Base-by-base conservation (phyloP, 2,113 vertebrate species). In the Phalacrocorax aristotelis region DNA sequence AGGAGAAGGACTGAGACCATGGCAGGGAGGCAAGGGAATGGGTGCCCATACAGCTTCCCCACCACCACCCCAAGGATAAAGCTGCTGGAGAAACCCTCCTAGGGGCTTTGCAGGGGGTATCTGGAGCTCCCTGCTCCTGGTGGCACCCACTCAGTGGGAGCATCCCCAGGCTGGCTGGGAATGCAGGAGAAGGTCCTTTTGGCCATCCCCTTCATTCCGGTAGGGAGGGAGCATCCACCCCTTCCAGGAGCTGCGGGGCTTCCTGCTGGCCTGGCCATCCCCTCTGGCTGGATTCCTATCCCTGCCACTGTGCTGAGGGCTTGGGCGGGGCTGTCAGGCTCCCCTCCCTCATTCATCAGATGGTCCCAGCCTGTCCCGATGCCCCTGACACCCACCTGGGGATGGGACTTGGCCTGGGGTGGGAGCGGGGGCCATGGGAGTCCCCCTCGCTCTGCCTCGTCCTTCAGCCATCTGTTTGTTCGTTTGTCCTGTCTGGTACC, bases 1-100 rank as follows among this genome's bases (percentile, higher is more conserved):
- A 97, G 95, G 98, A 98, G 90, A 98, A 98, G 89, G 98, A 98
- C 95, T 98, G 98, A 98, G 83, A 36, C 57, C 1, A 0, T 10
- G 17, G 64, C 27, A 9, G 70, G 71, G 69, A 79, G 91, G 83
- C 87, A 87, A 93, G 60, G 20, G 26, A 61, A 84, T 70, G 61
- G 68, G 9, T 26, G 16, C 30, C 83, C 4, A 21, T 60, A 86
- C 54, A 13, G 34, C 2, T 15, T 6, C 6, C 3, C 14, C 23
- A 61, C 58, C 46, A 48, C 18, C 5, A 42, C 61, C 71, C 23
- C 8, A 2, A 36, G 76, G 91, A 75, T 72, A 55, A 65, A 79
- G 69, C 86, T 90, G 71, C 61, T 87, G 49, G 71, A 90, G 60
- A 92, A 57, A 55, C 54, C 40, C 0, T 2, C 36, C 51, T 42